These are phyloP conservation scores for Telenomus remus DNA, from an alignment of 1,140 invertebrate species.

Conservation along the genomic window DNA sequence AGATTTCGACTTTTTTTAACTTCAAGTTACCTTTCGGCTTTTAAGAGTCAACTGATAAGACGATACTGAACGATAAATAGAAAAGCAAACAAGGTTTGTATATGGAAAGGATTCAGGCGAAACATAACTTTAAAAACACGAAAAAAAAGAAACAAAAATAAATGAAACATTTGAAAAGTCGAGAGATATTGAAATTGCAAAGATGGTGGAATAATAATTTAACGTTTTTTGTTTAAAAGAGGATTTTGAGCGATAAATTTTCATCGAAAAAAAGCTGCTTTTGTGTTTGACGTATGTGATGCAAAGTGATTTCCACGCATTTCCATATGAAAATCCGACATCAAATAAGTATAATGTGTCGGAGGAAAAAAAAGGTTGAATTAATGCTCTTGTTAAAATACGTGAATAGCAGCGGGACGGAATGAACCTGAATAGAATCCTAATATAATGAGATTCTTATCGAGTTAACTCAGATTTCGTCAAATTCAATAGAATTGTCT, in stretches of 20 bases:
- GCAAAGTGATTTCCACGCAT: no score
- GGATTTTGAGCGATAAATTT: no score
- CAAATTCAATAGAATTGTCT: conserved; percentile 13
- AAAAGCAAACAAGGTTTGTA: no score
- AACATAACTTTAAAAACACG: no score
- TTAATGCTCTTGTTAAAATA: conserved; percentile 13
- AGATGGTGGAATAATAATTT: no score
- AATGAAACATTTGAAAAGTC: no score
- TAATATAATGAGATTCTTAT: conserved; percentile 10
- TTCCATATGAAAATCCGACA: neutral
- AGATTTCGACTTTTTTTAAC: conserved; percentile 13
- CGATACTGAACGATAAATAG: conserved; percentile 2
- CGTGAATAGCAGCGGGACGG: neutral
- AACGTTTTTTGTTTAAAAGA: no score
- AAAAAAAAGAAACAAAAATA: no score
- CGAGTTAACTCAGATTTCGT: conserved; percentile 16
- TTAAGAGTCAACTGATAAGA: conserved; percentile 4
- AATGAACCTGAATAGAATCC: neutral
- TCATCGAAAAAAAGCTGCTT: no score
- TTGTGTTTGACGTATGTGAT: no score
- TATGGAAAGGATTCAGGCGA: no score
- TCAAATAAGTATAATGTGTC: neutral
- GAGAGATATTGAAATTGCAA: no score
- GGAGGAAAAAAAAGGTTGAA: conserved; percentile 7
- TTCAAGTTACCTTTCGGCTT: neutral